Percentiles rank a stretch among this genome's conserved stretches.
These are phyloP conservation scores for Tridacna crocea DNA, from an alignment of 2,888 invertebrate genomes.

Conservation along the genomic window DNA sequence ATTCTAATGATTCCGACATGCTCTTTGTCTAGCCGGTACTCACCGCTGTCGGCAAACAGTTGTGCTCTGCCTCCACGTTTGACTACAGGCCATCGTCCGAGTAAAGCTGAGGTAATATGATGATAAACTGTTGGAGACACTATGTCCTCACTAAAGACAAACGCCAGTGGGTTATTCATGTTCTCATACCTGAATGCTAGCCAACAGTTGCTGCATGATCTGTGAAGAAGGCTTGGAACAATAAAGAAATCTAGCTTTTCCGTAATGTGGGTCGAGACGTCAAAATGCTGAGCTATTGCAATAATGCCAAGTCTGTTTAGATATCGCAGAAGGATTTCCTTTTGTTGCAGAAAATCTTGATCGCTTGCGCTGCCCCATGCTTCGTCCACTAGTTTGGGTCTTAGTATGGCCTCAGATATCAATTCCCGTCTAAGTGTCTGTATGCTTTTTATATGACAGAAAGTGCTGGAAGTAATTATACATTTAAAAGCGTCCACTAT, in stretches of 20 bases:
- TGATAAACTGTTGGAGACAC: conserved; percentile 33
- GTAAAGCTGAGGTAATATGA: conserved; percentile 27
- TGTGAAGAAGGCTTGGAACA: conserved; percentile 31
- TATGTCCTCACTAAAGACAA: conserved; percentile 5
- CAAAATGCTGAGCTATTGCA: conserved; percentile 7
- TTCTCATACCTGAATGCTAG: not conserved
- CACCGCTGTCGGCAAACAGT: conserved; percentile 18
- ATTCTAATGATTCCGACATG: conserved; percentile 37
- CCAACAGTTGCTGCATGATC: not conserved
- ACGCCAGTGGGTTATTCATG: conserved; percentile 15
- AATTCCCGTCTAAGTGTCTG: conserved; percentile 17
- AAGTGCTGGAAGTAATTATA: conserved; percentile 34
- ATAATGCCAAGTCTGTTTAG: conserved; percentile 33
- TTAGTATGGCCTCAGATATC: conserved; percentile 11
- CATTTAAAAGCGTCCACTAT: conserved; percentile 45
- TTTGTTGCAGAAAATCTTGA: conserved; percentile 23
- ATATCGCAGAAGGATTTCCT: conserved; percentile 21
- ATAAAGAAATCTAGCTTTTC: conserved; percentile 23
- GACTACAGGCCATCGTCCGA: conserved; percentile 35
- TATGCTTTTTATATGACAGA: conserved; percentile 11
- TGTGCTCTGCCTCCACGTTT: not conserved
- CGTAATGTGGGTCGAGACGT: not conserved
- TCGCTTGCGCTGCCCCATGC: conserved; percentile 13
- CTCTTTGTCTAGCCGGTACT: conserved; percentile 20
- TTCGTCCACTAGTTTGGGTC: conserved; percentile 21